Evolutionary conservation across 1,140 invertebrate genomes (phyloP).

Genomic region (Bemisia tabaci): DNA sequence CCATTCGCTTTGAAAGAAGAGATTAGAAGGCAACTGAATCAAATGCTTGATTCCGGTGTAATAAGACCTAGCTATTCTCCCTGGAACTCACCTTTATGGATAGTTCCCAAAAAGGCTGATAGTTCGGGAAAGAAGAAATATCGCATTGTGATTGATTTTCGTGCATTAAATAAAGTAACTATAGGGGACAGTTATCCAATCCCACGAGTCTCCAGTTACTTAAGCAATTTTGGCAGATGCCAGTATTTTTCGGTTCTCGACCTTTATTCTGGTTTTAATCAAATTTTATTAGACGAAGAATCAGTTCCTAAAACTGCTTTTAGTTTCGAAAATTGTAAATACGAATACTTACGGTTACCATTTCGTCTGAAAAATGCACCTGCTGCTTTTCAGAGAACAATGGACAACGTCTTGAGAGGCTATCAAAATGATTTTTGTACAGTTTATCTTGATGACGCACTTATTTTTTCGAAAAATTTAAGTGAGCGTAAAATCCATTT

Average conservation of each 20-base stretch:
- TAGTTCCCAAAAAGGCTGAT: no score
- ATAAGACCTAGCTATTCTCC: slow-evolving; percentile 28
- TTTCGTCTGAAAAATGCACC: slow-evolving; percentile 31
- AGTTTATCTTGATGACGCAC: slow-evolving; percentile 28
- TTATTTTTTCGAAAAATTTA: slow-evolving; percentile 17
- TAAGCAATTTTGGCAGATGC: slow-evolving; percentile 27
- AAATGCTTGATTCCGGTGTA: slow-evolving; percentile 23
- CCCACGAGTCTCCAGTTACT: slow-evolving; percentile 23
- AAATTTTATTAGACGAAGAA: slow-evolving; percentile 25
- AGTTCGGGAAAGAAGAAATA: no score
- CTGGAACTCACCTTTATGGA: no score
- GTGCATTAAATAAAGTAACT: no score
- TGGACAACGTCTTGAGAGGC: slow-evolving; percentile 29
- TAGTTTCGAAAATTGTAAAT: no score
- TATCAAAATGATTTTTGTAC: no score
- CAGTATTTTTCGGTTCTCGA: slow-evolving; percentile 35
- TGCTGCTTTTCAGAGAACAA: slow-evolving; percentile 35
- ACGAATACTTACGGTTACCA: slow-evolving; percentile 26
- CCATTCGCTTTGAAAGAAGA: no score
- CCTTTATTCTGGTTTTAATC: slow-evolving; percentile 35
- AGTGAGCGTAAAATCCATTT: no score
- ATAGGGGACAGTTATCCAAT: slow-evolving; percentile 33
- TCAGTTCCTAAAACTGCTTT: slow-evolving; percentile 30
- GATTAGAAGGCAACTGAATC: no score
- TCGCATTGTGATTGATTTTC: no score